phyloP scores from a whole-genome alignment of 2,888 invertebrate species.

The Lepidocyrtinus sp. region DNA sequence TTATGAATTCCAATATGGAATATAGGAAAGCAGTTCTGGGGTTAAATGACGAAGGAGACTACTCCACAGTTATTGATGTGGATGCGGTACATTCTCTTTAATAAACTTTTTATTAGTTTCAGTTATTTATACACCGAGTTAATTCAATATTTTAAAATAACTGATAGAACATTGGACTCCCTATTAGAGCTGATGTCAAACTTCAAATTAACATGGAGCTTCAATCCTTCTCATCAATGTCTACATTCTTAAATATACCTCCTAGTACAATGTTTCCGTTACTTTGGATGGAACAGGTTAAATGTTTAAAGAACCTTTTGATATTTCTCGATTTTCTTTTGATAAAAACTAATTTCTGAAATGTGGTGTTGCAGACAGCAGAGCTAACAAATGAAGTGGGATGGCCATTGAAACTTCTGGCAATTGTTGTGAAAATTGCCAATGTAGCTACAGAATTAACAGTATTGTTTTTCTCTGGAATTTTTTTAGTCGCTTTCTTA shows the following conservation, averaged over 20 bases:
- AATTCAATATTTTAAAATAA: too few species aligned
- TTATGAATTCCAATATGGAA: constrained; percentile 53
- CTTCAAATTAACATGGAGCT: constrained; percentile 67
- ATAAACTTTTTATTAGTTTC: not conserved
- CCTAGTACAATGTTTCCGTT: constrained; percentile 66
- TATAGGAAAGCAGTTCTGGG: constrained; percentile 53
- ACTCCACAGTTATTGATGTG: constrained; percentile 53
- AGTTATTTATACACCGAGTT: not conserved
- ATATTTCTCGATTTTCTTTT: not conserved
- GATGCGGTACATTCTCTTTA: constrained; percentile 50
- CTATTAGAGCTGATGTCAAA: constrained; percentile 61
- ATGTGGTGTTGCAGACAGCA: constrained; percentile 33
- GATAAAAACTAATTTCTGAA: not conserved
- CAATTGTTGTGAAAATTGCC: constrained; percentile 26
- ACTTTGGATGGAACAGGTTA: constrained; percentile 68
- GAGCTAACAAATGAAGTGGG: constrained; percentile 45
- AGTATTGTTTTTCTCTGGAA: constrained; percentile 12
- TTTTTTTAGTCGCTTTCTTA: constrained; percentile 34
- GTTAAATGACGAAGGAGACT: constrained; percentile 55
- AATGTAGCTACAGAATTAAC: constrained; percentile 28
- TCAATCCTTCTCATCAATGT: constrained; percentile 65
- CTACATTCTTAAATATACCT: constrained; percentile 63
- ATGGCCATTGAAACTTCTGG: constrained; percentile 44
- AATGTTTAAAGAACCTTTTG: not conserved
- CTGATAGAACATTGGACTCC: constrained; percentile 66